Evolutionary conservation across 2,113 vertebrate species (phyloP).

Genomic region (Poecilia latipinna): DNA sequence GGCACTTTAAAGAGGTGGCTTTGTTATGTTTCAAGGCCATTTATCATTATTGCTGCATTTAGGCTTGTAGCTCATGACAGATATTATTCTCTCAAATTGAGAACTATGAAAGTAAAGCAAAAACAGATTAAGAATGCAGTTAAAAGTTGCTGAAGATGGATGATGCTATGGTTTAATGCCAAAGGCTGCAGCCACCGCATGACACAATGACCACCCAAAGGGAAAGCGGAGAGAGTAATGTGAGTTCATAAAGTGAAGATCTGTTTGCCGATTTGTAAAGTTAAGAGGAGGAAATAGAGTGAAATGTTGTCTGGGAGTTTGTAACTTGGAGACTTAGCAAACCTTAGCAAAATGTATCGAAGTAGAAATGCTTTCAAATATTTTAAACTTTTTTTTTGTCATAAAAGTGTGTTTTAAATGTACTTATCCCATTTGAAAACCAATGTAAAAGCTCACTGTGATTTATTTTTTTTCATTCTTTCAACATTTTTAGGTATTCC

Average conservation of each 20-base stretch:
- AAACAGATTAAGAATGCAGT: neutral
- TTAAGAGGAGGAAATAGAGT: neutral
- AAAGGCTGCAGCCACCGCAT: neutral
- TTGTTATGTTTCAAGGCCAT: constrained; percentile 12
- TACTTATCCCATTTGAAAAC: neutral
- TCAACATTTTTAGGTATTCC: neutral
- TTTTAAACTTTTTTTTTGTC: neutral
- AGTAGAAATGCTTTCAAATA: neutral
- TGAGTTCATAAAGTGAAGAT: neutral
- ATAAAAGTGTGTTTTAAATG: neutral
- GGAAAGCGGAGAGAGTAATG: neutral
- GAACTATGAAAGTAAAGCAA: neutral
- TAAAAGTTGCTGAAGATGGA: neutral
- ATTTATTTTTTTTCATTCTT: neutral
- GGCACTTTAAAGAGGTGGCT: constrained; percentile 70
- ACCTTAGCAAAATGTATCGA: neutral
- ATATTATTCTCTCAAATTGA: neutral
- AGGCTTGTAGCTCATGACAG: neutral
- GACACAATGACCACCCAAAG: neutral
- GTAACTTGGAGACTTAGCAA: neutral
- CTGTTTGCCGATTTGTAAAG: neutral
- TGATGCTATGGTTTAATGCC: neutral
- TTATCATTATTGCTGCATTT: neutral
- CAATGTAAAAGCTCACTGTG: neutral
- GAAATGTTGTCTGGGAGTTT: neutral